Percentiles rank a stretch among this genome's conserved stretches.
phyloP scores from a whole-genome alignment of 2,888 invertebrate genomes.

The Deilephila elpenor region DNA sequence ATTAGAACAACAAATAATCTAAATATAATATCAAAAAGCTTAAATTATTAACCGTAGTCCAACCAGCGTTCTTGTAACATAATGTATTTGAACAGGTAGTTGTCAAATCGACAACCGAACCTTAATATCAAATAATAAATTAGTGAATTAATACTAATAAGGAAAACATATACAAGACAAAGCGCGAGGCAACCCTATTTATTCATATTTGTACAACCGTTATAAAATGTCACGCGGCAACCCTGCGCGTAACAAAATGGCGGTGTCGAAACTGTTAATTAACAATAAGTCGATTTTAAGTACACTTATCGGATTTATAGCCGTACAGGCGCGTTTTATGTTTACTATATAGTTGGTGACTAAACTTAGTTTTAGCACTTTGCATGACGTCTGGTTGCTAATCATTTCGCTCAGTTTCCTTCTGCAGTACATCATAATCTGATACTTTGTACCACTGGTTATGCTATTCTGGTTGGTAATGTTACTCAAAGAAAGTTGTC shows the following conservation, averaged over 20 bases:
- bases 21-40: too few species aligned
- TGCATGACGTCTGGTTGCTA: slow-evolving; percentile 1
- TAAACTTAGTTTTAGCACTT: background rate
- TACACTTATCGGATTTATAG: slow-evolving; percentile 52
- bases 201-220: slow-evolving; percentile 8
- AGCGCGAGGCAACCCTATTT: slow-evolving; percentile 6
- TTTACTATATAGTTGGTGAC: slow-evolving; percentile 13
- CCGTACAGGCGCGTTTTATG: background rate
- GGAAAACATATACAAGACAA: slow-evolving; percentile 22
- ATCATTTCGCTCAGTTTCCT: background rate
- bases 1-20: too few species aligned
- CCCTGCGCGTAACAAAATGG: slow-evolving; percentile 29
- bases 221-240: slow-evolving; percentile 25
- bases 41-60: background rate
- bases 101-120: slow-evolving; percentile 1
- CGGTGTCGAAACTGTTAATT: slow-evolving; percentile 62
- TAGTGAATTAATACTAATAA: slow-evolving; percentile 13
- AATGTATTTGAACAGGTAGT: background rate
- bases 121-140: slow-evolving; percentile 14
- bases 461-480: background rate
- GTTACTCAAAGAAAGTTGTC: too few species aligned
- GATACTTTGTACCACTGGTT: background rate
- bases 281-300: slow-evolving; percentile 47
- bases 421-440: slow-evolving; percentile 9
- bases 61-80: background rate